Percentiles rank a stretch among this genome's conserved stretches.
Conservation (phyloP, 2,113 vertebrate genomes). For the Corvus hawaiiensis region DNA sequence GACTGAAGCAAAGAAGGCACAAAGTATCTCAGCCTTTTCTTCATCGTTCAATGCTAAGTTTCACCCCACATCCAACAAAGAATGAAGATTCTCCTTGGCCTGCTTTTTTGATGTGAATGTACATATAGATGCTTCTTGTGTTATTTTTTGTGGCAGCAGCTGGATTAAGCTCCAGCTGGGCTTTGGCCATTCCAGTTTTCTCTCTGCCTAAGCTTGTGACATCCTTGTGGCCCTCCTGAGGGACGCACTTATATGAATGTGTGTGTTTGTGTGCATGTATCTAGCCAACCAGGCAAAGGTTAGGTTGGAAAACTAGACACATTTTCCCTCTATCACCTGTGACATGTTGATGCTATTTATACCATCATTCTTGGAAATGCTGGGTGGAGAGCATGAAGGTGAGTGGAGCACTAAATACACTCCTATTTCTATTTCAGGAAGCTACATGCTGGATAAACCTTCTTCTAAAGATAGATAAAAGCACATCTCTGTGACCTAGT, state of each 20-base stretch:
- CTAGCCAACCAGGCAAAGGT: not conserved
- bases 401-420: not conserved
- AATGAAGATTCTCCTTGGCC: not conserved
- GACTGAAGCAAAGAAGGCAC: not conserved
- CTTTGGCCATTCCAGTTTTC: not conserved
- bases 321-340: not conserved
- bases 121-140: not conserved
- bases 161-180: not conserved
- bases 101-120: not conserved
- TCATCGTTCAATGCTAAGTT: rapidly evolving
- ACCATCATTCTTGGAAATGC: not conserved
- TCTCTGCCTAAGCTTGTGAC: not conserved
- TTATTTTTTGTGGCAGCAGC: not conserved
- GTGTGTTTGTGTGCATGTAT: not conserved
- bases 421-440: not conserved
- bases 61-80: not conserved
- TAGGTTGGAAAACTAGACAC: not conserved
- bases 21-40: not conserved
- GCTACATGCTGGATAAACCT: not conserved
- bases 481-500: not conserved
- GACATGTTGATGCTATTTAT: constrained; percentile 21
- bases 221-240: not conserved
- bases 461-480: constrained; percentile 22
- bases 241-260: not conserved
- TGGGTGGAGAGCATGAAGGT: not conserved